phyloP scores from a whole-genome alignment of 1,140 invertebrate species.

The Ylistrum balloti region DNA sequence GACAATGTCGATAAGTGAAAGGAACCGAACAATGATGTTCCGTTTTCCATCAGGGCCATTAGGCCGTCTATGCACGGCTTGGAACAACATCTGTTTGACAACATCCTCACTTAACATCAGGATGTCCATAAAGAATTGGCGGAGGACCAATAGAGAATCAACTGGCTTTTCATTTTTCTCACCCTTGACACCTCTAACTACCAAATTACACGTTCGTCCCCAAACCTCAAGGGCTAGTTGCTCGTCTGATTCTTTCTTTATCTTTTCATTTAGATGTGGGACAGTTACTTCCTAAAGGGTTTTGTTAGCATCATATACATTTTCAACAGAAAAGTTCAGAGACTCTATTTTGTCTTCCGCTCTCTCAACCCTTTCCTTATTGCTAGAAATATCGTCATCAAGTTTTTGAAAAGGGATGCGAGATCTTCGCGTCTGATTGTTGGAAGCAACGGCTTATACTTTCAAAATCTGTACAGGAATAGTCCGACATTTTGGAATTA shows the following conservation, averaged over 20 bases:
- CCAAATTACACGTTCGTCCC: conserved; percentile 23
- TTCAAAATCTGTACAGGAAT: too few species aligned
- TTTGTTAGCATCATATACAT: too few species aligned
- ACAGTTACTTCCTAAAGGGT: neutral
- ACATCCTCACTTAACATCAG: neutral
- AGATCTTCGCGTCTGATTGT: too few species aligned
- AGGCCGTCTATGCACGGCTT: neutral
- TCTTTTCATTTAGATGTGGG: neutral
- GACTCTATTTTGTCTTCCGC: too few species aligned
- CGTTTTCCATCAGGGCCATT: neutral
- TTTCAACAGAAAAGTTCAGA: too few species aligned
- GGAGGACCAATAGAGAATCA: neutral
- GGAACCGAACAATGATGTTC: neutral
- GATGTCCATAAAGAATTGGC: neutral
- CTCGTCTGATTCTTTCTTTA: neutral
- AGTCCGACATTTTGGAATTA: too few species aligned
- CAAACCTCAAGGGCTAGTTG: neutral
- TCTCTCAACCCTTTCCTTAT: too few species aligned
- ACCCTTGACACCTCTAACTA: neutral
- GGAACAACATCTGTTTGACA: neutral
- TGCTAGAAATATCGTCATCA: too few species aligned
- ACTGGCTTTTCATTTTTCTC: neutral
- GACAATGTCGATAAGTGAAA: neutral
- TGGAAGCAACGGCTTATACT: too few species aligned
- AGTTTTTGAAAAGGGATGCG: too few species aligned